Percentiles rank a stretch among this genome's conserved stretches.
Evolutionary conservation across 2,113 vertebrate genomes (phyloP).

Genomic region (Sphyrna mokarran): DNA sequence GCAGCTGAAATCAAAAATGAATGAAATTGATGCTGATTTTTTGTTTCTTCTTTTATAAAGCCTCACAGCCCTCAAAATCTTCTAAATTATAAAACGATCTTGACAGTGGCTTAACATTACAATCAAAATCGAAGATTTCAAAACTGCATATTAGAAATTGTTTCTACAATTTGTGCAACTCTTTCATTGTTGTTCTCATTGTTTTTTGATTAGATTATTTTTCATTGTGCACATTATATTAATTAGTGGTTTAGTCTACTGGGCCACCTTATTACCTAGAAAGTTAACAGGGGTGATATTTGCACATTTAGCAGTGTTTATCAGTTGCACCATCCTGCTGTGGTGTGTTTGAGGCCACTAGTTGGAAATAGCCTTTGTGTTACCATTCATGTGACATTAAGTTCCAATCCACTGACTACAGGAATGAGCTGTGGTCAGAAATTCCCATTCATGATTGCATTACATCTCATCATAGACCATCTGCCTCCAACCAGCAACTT

Average conservation of each 20-base stretch:
- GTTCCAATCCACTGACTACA: background rate
- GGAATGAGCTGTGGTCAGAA: background rate
- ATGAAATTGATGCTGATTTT: background rate
- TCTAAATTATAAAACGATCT: background rate
- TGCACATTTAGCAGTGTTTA: background rate
- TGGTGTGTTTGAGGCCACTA: background rate
- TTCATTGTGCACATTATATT: background rate
- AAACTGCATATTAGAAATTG: background rate
- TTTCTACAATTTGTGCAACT: background rate
- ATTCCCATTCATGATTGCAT: background rate
- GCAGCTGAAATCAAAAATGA: background rate
- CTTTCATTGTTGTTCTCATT: background rate
- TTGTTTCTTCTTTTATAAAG: background rate
- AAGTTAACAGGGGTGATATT: background rate
- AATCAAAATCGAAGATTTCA: slow-evolving; percentile 20
- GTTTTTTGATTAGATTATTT: background rate
- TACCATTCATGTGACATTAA: background rate
- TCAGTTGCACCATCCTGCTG: background rate
- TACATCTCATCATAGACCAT: background rate
- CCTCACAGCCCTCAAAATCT: background rate
- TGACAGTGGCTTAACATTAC: background rate
- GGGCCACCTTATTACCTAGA: background rate
- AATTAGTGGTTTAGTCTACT: background rate
- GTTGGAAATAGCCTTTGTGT: background rate
- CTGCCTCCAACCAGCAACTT: background rate